Evolutionary conservation across 1,140 invertebrate genomes (phyloP).

Genomic region (Cheumatopsyche charites): DNA sequence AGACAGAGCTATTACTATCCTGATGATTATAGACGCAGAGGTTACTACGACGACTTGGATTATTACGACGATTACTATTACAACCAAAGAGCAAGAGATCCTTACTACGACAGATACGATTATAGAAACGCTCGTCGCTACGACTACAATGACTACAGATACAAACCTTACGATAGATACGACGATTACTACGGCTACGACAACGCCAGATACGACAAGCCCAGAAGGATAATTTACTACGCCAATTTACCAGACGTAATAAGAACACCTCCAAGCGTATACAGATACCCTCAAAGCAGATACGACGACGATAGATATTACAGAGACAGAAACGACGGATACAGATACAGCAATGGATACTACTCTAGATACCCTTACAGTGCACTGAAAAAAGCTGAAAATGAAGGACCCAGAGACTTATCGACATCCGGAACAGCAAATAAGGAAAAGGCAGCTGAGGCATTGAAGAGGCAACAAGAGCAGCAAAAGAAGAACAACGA

Average conservation of each 20-base stretch:
- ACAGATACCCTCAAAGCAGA: conserved; percentile 55
- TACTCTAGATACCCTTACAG: conserved; percentile 52
- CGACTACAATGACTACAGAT: conserved; percentile 47
- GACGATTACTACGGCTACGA: conserved; percentile 49
- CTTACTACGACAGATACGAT: conserved; percentile 54
- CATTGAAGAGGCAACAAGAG: conserved; percentile 56
- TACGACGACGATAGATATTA: conserved; percentile 56
- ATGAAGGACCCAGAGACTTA: conserved; percentile 58
- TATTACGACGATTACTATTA: conserved; percentile 56
- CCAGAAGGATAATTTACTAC: conserved; percentile 61
- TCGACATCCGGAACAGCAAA: conserved; percentile 53
- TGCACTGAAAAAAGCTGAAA: conserved; percentile 57
- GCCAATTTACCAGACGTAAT: conserved; percentile 60
- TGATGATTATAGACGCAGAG: conserved; percentile 53
- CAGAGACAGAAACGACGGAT: conserved; percentile 48
- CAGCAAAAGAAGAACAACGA: conserved; percentile 52
- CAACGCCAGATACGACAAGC: conserved; percentile 58
- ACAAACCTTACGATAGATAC: conserved; percentile 56
- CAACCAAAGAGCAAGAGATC: conserved; percentile 38
- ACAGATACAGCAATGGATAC: conserved; percentile 23
- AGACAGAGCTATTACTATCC: conserved; percentile 60
- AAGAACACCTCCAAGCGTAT: conserved; percentile 57
- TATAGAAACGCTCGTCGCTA: conserved; percentile 51
- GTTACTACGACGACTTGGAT: conserved; percentile 54
- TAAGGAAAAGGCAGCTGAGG: conserved; percentile 58